Evolutionary conservation across 2,888 invertebrate genomes (phyloP).

Genomic region (Papilio gigon): DNA sequence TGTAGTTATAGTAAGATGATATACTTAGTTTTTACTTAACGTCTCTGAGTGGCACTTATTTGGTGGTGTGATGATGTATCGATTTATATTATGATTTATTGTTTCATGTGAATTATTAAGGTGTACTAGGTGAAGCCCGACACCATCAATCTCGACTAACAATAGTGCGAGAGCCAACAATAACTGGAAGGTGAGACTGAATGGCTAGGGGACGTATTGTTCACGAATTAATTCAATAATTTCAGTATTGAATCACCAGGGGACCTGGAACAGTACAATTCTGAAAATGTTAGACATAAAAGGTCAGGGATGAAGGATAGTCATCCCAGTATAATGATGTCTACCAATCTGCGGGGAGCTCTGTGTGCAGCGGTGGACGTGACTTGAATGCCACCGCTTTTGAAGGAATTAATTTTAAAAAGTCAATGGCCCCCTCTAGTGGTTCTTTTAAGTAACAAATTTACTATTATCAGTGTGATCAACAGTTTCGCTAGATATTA

Average conservation of each 20-base stretch:
- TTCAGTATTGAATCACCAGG: slow-evolving; percentile 1
- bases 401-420: background rate
- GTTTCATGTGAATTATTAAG: slow-evolving; percentile 10
- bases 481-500: no score
- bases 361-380: background rate
- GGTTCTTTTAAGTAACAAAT: no score
- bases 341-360: background rate
- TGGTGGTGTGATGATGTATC: no score
- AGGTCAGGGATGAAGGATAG: background rate
- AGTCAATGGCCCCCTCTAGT: background rate
- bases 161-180: slow-evolving; percentile 14
- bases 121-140: slow-evolving; percentile 4
- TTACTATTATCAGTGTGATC: no score
- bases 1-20: no score
- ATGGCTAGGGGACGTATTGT: slow-evolving; percentile 17
- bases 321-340: background rate
- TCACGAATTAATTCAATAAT: slow-evolving; percentile 14
- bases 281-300: background rate
- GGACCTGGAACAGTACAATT: background rate
- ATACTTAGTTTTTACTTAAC: background rate
- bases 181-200: slow-evolving; percentile 11
- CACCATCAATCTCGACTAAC: slow-evolving; percentile 14
- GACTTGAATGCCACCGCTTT: background rate
- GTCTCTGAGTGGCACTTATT: background rate
- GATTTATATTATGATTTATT: slow-evolving; percentile 3